phyloP scores from a whole-genome alignment of 2,888 invertebrate genomes.

The Amiota mariae region DNA sequence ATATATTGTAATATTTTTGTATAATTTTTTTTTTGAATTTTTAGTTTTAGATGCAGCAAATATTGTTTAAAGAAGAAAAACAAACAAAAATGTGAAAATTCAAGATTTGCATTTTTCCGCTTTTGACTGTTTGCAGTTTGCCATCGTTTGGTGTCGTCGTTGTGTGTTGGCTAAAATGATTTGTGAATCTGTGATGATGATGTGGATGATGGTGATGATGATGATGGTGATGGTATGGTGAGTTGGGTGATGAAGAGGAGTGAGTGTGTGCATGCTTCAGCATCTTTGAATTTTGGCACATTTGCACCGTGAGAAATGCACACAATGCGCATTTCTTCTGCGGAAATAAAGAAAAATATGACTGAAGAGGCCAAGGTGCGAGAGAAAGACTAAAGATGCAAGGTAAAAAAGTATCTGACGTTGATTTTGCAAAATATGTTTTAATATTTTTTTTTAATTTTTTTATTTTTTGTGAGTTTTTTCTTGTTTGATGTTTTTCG shows the following conservation, averaged over 20 bases:
- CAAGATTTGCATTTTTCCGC: constrained; percentile 60
- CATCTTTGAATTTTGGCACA: constrained; percentile 22
- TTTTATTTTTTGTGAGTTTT: not conserved
- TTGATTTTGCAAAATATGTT: constrained; percentile 15
- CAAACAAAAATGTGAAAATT: constrained; percentile 47
- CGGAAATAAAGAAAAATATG: constrained; percentile 57
- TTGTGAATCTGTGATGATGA: not conserved
- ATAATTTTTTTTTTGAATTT: not conserved
- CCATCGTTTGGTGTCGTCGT: constrained; percentile 36
- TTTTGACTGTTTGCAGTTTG: constrained; percentile 33
- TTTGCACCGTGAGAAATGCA: constrained; percentile 29
- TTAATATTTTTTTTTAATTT: not conserved
- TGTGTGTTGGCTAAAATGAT: constrained; percentile 26
- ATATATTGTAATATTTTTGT: not conserved
- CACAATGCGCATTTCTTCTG: constrained; percentile 53
- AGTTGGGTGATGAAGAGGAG: constrained; percentile 9
- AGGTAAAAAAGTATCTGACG: not conserved
- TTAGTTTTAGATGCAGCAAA: not conserved
- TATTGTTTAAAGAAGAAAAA: constrained; percentile 33
- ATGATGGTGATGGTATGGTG: too few relatives aligned
- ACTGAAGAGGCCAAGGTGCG: constrained; percentile 38
- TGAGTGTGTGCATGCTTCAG: constrained; percentile 20
- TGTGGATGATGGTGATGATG: not conserved
- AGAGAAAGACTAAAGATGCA: not conserved
- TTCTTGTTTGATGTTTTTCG: not conserved